Percentiles rank a stretch among this genome's conserved stretches.
These are phyloP conservation scores for Poeciliopsis infans DNA, from an alignment of 2,797 vertebrate genomes.

Conservation along the genomic window DNA sequence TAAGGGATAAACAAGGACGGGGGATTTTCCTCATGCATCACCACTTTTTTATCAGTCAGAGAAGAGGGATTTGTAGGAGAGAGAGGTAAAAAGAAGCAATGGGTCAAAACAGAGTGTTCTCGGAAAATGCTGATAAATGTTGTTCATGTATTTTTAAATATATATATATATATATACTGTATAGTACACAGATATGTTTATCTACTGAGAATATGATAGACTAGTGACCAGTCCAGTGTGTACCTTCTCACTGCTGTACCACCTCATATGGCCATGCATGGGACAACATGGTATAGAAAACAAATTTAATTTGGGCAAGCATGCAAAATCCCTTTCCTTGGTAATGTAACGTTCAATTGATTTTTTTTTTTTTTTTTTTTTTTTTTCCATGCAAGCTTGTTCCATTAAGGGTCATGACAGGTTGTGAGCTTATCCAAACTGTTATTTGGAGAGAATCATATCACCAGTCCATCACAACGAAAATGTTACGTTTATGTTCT, in stretches of 20 bases:
- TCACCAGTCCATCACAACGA: not conserved
- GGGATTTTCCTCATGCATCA: not conserved
- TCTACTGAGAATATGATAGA: not conserved
- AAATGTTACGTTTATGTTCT: not conserved
- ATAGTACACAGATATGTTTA: not conserved
- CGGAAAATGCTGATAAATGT: not conserved
- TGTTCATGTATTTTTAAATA: not conserved
- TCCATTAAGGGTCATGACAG: not conserved
- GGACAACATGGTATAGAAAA: not conserved
- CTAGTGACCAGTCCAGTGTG: not conserved
- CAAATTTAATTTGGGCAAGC: not conserved
- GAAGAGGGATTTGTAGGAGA: not conserved
- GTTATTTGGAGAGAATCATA: not conserved
- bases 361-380: not conserved
- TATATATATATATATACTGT: not conserved
- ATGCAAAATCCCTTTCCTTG: not conserved
- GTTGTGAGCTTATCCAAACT: not conserved
- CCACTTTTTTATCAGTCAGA: not conserved
- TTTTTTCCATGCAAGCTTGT: not conserved
- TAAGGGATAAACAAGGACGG: not conserved
- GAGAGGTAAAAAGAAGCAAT: not conserved
- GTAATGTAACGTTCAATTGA: not conserved
- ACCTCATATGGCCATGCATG: not conserved
- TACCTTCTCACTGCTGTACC: not conserved
- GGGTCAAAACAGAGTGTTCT: not conserved